Base-by-base conservation (phyloP, 2,113 vertebrate species). In the Limanda limanda region DNA sequence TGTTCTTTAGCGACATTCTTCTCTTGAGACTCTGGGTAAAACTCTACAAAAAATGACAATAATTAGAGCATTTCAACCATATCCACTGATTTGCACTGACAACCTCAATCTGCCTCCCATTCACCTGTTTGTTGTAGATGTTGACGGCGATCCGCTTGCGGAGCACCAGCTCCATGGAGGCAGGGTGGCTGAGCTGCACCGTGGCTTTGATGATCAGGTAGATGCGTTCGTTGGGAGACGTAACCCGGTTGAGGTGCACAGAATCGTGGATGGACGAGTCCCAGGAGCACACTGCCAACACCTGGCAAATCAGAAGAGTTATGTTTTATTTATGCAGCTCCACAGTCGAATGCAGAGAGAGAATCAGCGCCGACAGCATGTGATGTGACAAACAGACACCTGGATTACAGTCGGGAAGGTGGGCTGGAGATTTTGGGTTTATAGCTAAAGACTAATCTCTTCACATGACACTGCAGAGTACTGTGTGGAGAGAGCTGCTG, bases 1-100 rank as follows among this genome's bases (percentile, higher is more conserved):
- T 91, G 77, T 97, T 97, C 92, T 97, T 98, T 74, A 97, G 79
- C 11, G 97, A 98, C 95, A 99, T 99, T 90, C 96, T 95, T 86
- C 97, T 96, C 92, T 98, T 99, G 86, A 99, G 94, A 89, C 97
- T 98, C 94, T 99, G 98, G 9, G 98, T 99, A 87, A 99, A 99
- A 93, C 97, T 99, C 97, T 99, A 90, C 20, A 54, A 54, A 62
- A 81, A 24, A 65, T 62, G 61, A 10, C 1, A 12, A 63, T 69
- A 63, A 0, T 4, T 37, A 7, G 12, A 64, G 58, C 17, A 71
- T 59, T 21, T 18, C 67, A 66, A 67, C 24, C 20, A 13, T 10
- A 72, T 23, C 18, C 8, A 3, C 10, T 21, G 3, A 35, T 21
- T 13, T 14, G 5, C 61, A 75, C 9, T 1, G 35, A 4, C 35